Evolutionary conservation across 37 sponge, comb jelly and placozoan genomes (phyloP).

Genomic region (Axinella damicornis): DNA sequence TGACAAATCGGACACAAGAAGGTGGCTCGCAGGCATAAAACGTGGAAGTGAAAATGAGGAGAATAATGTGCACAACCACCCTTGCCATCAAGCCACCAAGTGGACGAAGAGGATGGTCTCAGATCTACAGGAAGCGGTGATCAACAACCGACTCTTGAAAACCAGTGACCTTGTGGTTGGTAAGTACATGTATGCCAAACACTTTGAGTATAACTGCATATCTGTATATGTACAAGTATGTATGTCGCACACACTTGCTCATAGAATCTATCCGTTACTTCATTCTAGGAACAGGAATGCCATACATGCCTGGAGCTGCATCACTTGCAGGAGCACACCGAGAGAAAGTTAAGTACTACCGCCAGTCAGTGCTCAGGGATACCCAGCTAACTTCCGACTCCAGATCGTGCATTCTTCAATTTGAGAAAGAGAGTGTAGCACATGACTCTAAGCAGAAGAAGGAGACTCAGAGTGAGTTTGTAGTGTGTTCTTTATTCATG

Average conservation of each 20-base stretch:
- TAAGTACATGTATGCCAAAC: no score
- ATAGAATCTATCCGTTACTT: no score
- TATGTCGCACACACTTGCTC: no score
- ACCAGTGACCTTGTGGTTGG: no score
- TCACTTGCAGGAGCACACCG: conserved; percentile 38
- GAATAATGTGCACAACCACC: no score
- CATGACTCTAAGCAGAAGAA: background rate
- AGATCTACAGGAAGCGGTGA: no score
- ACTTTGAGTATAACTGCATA: no score
- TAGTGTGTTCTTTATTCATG: background rate
- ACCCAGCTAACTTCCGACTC: conserved; percentile 6
- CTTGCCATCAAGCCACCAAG: no score
- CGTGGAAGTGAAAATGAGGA: background rate
- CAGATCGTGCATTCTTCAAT: conserved; percentile 13
- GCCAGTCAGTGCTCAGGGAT: conserved; percentile 5
- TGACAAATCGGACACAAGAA: conserved; percentile 13
- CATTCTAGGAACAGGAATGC: conserved; percentile 19
- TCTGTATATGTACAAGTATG: no score
- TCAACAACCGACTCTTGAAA: no score
- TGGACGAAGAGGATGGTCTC: no score
- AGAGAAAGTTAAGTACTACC: conserved; percentile 10
- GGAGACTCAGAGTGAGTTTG: background rate
- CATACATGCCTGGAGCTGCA: conserved; percentile 27
- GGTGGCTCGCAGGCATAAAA: conserved; percentile 30
- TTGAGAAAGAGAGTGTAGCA: conserved; percentile 15